These are phyloP conservation scores for Mythimna impura DNA, from an alignment of 2,888 invertebrate species.

Conservation along the genomic window DNA sequence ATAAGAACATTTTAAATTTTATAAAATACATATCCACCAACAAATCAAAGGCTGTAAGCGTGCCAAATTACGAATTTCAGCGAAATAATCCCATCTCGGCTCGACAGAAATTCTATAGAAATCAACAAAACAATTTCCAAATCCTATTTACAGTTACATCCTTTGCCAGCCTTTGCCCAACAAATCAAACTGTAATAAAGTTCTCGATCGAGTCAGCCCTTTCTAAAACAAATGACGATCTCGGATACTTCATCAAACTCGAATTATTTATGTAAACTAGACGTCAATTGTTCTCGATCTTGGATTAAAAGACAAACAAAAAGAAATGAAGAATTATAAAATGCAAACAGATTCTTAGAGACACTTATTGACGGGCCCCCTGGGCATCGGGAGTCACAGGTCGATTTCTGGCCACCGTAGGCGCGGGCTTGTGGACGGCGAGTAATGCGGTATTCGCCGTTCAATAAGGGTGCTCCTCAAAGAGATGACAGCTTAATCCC, in stretches of 20 bases:
- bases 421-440: too few relatives aligned
- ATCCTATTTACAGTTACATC: conserved; percentile 34
- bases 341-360: too few relatives aligned
- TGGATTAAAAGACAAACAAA: neutral
- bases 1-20: neutral
- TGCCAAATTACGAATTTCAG: neutral
- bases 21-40: neutral
- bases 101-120: conserved; percentile 28
- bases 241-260: conserved; percentile 37
- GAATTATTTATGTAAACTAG: conserved; percentile 47
- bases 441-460: too few relatives aligned
- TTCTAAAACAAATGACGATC: conserved; percentile 40
- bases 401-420: too few relatives aligned
- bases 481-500: too few relatives aligned
- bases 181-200: conserved; percentile 52
- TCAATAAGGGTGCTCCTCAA: too few relatives aligned
- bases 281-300: conserved; percentile 23
- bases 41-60: neutral
- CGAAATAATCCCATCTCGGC: conserved; percentile 27
- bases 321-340: neutral
- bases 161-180: conserved; percentile 17
- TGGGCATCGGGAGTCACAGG: too few relatives aligned
- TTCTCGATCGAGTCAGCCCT: conserved; percentile 46
- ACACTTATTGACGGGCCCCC: too few relatives aligned
- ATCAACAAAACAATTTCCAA: conserved; percentile 46